A percentile compares a stretch with the other conserved stretches of the same genome.
phyloP scores from a whole-genome alignment of 2,113 vertebrate species.

The Coregonus clupeaformis region DNA sequence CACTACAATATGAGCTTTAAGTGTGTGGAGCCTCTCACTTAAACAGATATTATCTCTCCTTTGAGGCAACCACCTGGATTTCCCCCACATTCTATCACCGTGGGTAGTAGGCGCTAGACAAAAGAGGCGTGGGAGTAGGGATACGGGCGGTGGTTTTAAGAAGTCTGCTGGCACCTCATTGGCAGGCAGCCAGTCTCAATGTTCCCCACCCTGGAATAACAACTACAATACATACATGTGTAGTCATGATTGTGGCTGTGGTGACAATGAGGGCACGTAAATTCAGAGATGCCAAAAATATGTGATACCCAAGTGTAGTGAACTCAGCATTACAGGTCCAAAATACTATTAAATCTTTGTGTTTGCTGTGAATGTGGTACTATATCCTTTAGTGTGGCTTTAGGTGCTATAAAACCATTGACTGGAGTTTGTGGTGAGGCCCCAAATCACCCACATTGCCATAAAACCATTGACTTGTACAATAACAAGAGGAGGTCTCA shows the following conservation, averaged over 20 bases:
- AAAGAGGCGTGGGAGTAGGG: not conserved
- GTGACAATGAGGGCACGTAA: not conserved
- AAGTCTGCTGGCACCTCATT: not conserved
- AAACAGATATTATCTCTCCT: conserved; percentile 1
- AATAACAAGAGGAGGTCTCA: conserved; percentile 23
- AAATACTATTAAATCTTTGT: conserved; percentile 25
- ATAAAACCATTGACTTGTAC: not conserved
- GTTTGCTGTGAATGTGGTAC: conserved; percentile 18
- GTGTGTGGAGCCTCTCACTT: not conserved
- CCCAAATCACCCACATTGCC: conserved; percentile 4
- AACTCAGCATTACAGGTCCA: conserved; percentile 28
- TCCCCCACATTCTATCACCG: not conserved
- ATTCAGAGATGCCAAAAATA: not conserved
- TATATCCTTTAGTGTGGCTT: conserved; percentile 29
- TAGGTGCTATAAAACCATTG: conserved; percentile 31
- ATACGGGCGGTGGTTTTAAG: not conserved
- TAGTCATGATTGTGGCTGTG: not conserved
- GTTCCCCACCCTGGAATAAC: not conserved
- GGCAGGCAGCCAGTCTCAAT: not conserved
- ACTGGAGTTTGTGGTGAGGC: not conserved
- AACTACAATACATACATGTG: not conserved
- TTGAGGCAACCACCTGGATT: not conserved
- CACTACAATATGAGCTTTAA: not conserved
- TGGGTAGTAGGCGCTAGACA: not conserved
- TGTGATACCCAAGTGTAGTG: not conserved